These are phyloP conservation scores for Lordiphosa clarofinis DNA, from an alignment of 1,140 invertebrate genomes.

Conservation along the genomic window DNA sequence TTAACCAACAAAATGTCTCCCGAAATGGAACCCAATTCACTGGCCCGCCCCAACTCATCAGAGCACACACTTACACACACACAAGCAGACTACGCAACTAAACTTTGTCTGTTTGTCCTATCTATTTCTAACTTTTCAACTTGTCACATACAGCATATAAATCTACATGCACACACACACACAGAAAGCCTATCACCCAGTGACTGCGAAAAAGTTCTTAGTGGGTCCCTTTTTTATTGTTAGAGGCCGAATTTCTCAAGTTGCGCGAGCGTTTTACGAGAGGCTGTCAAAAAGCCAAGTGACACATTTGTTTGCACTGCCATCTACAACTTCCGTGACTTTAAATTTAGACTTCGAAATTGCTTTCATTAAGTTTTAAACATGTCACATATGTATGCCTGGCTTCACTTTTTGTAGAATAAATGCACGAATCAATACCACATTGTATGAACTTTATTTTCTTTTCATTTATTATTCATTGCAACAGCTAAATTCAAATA, in stretches of 20 bases:
- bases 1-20: slow-evolving; percentile 20
- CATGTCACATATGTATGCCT: slow-evolving; percentile 20
- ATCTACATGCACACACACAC: slow-evolving; percentile 39
- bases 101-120: slow-evolving; percentile 33
- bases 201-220: slow-evolving; percentile 50
- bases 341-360: slow-evolving; percentile 17
- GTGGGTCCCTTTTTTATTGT: slow-evolving; percentile 30
- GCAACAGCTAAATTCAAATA: slow-evolving; percentile 19
- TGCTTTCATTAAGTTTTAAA: too few relatives aligned
- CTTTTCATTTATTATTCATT: slow-evolving; percentile 15
- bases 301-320: slow-evolving; percentile 63
- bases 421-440: slow-evolving; percentile 38
- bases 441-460: slow-evolving; percentile 14
- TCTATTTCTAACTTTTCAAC: slow-evolving; percentile 41
- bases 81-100: slow-evolving; percentile 24
- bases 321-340: slow-evolving; percentile 63
- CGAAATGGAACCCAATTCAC: slow-evolving; percentile 26
- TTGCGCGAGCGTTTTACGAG: slow-evolving; percentile 30
- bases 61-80: not conserved
- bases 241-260: slow-evolving; percentile 19
- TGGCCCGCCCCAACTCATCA: slow-evolving; percentile 20
- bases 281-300: slow-evolving; percentile 58
- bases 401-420: slow-evolving; percentile 7
- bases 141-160: slow-evolving; percentile 63
- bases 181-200: slow-evolving; percentile 46